A percentile compares a stretch with the other conserved stretches of the same genome.
Conservation (phyloP, 2,113 vertebrate species). For the Cyprinus carpio region DNA sequence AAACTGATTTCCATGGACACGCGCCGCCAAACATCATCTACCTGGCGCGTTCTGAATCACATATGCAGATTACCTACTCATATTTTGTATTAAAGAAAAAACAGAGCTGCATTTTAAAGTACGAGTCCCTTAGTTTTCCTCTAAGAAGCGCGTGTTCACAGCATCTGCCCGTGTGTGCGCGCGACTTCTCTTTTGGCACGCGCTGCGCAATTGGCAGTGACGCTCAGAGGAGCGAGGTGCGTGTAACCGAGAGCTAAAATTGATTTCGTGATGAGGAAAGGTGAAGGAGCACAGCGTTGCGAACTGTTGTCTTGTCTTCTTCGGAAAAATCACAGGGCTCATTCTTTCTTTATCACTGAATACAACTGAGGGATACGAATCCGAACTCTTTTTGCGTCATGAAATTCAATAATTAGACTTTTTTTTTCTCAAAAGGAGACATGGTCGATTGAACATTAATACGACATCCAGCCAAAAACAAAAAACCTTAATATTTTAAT, state of each 20-base stretch:
- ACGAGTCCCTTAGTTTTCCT: background rate
- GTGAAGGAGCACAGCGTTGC: conserved; percentile 19
- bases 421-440: conserved; percentile 1
- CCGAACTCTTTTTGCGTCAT: background rate
- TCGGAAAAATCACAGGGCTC: background rate
- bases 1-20: background rate
- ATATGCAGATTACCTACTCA: background rate
- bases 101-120: background rate
- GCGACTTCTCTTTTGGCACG: conserved; percentile 28
- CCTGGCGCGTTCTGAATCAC: background rate
- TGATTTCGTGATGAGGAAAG: conserved; percentile 41
- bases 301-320: background rate
- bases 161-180: conserved; percentile 16
- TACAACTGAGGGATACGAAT: background rate
- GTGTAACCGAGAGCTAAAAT: conserved; percentile 38
- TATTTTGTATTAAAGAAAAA: background rate
- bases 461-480: background rate
- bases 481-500: background rate
- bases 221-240: conserved; percentile 31
- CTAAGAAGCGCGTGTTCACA: background rate
- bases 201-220: conserved; percentile 31
- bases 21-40: background rate
- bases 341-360: background rate
- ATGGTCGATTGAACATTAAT: conserved; percentile 39
- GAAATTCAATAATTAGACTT: background rate